phyloP scores from a whole-genome alignment of 2,113 vertebrate genomes.

The Rousettus leschenaultii region DNA sequence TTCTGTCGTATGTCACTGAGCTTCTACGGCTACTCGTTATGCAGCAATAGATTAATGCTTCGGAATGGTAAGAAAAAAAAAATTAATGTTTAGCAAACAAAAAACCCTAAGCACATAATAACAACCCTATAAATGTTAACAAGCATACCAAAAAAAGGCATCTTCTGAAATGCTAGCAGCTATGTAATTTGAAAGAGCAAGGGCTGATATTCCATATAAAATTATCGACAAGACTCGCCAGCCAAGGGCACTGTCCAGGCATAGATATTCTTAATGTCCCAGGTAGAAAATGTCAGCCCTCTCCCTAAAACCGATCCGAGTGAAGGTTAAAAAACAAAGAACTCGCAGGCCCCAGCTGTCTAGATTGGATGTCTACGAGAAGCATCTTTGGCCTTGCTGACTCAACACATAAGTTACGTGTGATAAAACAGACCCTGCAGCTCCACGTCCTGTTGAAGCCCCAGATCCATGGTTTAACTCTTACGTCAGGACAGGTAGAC shows the following conservation, averaged over 20 bases:
- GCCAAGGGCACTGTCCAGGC: neutral
- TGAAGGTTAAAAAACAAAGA: conserved; percentile 42
- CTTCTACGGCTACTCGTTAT: neutral
- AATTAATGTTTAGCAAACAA: neutral
- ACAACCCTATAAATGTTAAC: neutral
- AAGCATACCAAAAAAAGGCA: neutral
- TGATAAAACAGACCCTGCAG: conserved; percentile 35
- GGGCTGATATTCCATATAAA: neutral
- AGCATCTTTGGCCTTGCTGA: conserved; percentile 55
- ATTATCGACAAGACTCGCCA: conserved; percentile 18
- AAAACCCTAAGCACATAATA: neutral
- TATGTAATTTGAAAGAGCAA: neutral
- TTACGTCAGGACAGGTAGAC: conserved; percentile 4
- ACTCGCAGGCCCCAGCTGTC: conserved; percentile 19
- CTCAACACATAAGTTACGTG: conserved; percentile 40
- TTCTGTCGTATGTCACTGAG: neutral
- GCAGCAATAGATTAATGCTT: neutral
- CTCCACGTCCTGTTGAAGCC: conserved; percentile 28
- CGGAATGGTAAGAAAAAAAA: neutral
- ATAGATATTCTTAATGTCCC: conserved; percentile 6
- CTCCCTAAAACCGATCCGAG: conserved; percentile 27
- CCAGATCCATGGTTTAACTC: conserved; percentile 57
- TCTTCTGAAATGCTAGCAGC: neutral
- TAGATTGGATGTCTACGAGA: neutral
- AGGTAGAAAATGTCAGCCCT: neutral